phyloP scores from a whole-genome alignment of 2,888 invertebrate species.

The Meganola albula region DNA sequence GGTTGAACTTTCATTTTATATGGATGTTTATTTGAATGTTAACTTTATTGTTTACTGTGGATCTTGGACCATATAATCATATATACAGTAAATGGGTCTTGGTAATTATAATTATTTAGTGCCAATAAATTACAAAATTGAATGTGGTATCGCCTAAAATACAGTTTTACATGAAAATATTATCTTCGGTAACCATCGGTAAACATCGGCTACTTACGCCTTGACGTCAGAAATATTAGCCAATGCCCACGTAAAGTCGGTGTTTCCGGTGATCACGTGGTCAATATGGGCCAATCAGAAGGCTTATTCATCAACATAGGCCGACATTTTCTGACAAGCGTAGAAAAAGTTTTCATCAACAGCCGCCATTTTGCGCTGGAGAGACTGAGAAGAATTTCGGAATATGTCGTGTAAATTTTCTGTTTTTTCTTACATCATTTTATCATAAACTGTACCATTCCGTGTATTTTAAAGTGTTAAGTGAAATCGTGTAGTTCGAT shows the following conservation, averaged over 20 bases:
- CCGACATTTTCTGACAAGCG: conserved; percentile 91
- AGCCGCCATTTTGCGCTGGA: conserved; percentile 95
- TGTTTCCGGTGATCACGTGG: conserved; percentile 76
- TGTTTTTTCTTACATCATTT: conserved; percentile 78
- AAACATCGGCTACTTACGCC: conserved; percentile 53
- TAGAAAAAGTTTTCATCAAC: conserved; percentile 96
- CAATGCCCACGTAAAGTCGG: conserved; percentile 66
- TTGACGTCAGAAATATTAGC: conserved; percentile 69
- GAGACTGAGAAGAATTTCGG: conserved; percentile 86
- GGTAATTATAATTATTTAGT: too few species aligned
- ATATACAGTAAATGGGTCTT: too few species aligned
- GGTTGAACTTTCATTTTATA: too few species aligned
- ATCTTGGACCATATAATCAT: too few species aligned
- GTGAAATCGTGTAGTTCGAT: conserved; percentile 71
- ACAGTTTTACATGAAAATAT: conserved; percentile 32
- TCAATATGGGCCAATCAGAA: conserved; percentile 60
- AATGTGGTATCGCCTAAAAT: conserved; percentile 15
- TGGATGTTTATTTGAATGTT: too few species aligned
- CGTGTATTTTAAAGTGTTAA: conserved; percentile 79
- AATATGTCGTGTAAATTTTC: conserved; percentile 84
- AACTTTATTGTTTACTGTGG: too few species aligned
- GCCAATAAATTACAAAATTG: neutral
- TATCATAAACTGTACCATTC: conserved; percentile 75
- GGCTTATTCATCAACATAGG: conserved; percentile 57
- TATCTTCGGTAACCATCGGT: conserved; percentile 51